Evolutionary conservation across 2,113 vertebrate species (phyloP), one percentile per base, ranked within the genome.

Genomic region (Mesoclemmys tuberculata): DNA sequence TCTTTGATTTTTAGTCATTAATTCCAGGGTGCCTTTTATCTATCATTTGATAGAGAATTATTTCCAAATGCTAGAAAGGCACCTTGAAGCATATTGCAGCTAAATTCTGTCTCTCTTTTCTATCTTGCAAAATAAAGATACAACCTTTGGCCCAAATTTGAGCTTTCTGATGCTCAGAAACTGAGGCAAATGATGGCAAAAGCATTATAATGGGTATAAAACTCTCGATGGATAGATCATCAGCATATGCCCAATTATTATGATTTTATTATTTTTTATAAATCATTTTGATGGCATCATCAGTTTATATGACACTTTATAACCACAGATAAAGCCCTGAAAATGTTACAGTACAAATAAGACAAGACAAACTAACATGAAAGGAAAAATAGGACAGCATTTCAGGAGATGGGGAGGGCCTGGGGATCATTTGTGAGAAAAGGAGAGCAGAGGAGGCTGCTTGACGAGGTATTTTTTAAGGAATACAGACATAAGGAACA

Each of bases 51-150:
- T 96, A 97, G 93, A 96, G 93, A 97, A 96, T 96, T 95, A 95
- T 80, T 95, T 97, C 96, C 97, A 97, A 97, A 97, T 96, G 91
- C 94, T 95, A 96, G 96, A 95, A 96, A 97, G 97, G 94, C 96
- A 91, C 95, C 95, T 90, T 90, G 97, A 96, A 96, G 93, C 97
- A 97, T 97, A 97, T 97, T 97, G 97, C 96, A 97, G 94, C 96
- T 96, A 96, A 97, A 97, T 97, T 97, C 97, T 96, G 96, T 97
- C 95, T 96, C 88, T 91, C 84, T 97, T 97, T 94, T 95, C 95
- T 82, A 86, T 96, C 96, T 95, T 46, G 41, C 94, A 96, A 97
- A 97, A 97, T 93, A 97, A 93, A 97, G 93, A 96, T 96, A 93
- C 93, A 97, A 96, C 95, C 95, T 96, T 97, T 97, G 97, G 94